Evolutionary conservation across 64 coral and sea anemone species (phyloP).

Genomic region (Pocillopora damicornis): DNA sequence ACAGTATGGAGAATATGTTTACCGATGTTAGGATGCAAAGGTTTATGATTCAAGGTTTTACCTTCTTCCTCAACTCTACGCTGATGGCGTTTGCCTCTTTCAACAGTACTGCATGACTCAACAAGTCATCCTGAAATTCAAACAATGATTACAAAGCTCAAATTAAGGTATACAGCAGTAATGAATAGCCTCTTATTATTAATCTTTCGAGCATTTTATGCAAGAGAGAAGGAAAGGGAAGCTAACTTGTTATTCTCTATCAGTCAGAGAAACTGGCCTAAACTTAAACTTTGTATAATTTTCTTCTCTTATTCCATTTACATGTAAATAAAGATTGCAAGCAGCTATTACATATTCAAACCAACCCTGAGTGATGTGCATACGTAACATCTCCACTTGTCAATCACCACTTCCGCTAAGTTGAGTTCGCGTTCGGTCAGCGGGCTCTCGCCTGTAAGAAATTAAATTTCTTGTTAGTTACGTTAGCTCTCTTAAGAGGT

Average conservation of each 20-base stretch:
- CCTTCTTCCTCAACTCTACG: constrained; percentile 92
- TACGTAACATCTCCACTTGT: constrained; percentile 82
- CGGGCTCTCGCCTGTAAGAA: constrained; percentile 72
- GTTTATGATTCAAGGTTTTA: not conserved
- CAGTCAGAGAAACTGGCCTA: too few species aligned
- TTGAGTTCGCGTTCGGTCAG: constrained; percentile 79
- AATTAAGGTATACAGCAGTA: not conserved
- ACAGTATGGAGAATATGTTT: too few species aligned
- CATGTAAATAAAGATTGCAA: not conserved
- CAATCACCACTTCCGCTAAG: constrained; percentile 59
- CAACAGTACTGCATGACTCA: constrained; percentile 81
- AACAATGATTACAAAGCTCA: not conserved
- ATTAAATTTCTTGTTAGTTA: not conserved
- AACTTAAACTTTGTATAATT: too few species aligned
- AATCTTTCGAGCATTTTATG: too few species aligned
- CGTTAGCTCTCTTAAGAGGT: too few species aligned
- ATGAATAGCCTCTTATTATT: too few species aligned
- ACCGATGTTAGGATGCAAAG: not conserved
- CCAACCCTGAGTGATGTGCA: constrained; percentile 76
- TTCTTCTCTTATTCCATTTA: too few species aligned
- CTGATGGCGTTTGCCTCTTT: constrained; percentile 99
- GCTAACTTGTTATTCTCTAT: too few species aligned
- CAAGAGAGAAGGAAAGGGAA: too few species aligned
- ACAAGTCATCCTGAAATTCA: constrained; percentile 70
- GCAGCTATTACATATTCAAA: not conserved